Conservation (phyloP, 2,797 vertebrate species). For the Pangasius larnaudii region DNA sequence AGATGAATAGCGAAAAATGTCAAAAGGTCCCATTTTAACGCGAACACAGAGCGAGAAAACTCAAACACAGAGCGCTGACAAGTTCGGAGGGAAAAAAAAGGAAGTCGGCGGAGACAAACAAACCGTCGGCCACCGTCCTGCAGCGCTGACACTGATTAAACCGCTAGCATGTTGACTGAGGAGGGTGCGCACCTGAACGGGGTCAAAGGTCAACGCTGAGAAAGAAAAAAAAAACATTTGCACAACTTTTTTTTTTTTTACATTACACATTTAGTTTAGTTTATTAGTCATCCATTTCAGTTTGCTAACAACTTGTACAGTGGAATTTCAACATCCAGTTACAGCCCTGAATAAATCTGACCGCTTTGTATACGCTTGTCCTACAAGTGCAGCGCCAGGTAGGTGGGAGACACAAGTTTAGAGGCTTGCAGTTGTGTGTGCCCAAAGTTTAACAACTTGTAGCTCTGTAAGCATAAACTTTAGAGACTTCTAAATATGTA, state of each 20-base stretch:
- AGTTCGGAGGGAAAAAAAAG: constrained; percentile 22
- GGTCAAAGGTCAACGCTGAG: constrained; percentile 43
- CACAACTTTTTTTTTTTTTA: not conserved
- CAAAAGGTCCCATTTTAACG: constrained; percentile 64
- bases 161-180: constrained; percentile 38
- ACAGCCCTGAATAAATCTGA: not conserved
- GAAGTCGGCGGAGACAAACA: constrained; percentile 45
- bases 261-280: not conserved
- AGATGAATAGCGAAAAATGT: constrained; percentile 68
- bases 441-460: not conserved
- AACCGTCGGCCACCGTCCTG: constrained; percentile 37
- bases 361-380: not conserved
- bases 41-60: constrained; percentile 30
- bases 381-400: not conserved
- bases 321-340: not conserved
- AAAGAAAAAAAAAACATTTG: not conserved
- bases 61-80: constrained; percentile 25
- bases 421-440: not conserved
- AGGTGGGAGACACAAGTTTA: not conserved
- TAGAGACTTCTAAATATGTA: not conserved
- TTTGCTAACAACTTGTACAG: not conserved
- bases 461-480: not conserved
- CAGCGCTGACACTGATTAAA: constrained; percentile 51
- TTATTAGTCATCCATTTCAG: not conserved
- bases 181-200: constrained; percentile 34